These are phyloP conservation scores for Platyscapa corneri DNA, from an alignment of 1,140 invertebrate genomes.

Conservation along the genomic window DNA sequence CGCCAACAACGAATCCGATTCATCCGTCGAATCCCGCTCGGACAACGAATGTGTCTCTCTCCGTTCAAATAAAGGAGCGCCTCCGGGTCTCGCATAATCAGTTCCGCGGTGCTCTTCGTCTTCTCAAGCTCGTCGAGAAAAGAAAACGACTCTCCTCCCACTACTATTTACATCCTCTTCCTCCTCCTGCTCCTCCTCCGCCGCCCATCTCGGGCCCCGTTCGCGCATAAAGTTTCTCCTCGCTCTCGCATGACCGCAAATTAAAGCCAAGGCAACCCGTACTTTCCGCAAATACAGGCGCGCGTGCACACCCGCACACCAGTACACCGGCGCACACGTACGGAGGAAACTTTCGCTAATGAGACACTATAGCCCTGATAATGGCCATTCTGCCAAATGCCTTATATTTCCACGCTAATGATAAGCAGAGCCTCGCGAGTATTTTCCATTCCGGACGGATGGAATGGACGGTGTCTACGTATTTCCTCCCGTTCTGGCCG, in stretches of 20 bases:
- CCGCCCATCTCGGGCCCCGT: background rate
- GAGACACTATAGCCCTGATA: constrained; percentile 19
- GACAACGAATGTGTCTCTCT: constrained; percentile 13
- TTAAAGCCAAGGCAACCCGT: constrained; percentile 1
- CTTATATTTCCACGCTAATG: constrained; percentile 5
- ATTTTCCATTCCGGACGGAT: background rate
- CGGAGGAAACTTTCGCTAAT: constrained; percentile 38
- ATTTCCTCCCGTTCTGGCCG: background rate
- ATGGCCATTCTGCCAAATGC: background rate
- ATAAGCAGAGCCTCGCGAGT: background rate
- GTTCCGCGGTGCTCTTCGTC: background rate
- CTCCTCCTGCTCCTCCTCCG: background rate
- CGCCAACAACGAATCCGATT: background rate
- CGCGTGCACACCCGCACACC: too few species aligned
- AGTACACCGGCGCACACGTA: background rate
- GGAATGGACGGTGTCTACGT: background rate
- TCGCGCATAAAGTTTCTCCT: background rate
- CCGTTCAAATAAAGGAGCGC: constrained; percentile 46
- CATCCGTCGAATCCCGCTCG: constrained; percentile 10
- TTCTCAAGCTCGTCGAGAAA: background rate
- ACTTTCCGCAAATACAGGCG: background rate
- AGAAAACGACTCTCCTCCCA: background rate
- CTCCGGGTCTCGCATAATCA: constrained; percentile 33
- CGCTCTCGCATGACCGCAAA: constrained; percentile 12
- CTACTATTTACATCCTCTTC: background rate